Conservation (phyloP, 2,113 vertebrate genomes). For the Trichechus manatus region DNA sequence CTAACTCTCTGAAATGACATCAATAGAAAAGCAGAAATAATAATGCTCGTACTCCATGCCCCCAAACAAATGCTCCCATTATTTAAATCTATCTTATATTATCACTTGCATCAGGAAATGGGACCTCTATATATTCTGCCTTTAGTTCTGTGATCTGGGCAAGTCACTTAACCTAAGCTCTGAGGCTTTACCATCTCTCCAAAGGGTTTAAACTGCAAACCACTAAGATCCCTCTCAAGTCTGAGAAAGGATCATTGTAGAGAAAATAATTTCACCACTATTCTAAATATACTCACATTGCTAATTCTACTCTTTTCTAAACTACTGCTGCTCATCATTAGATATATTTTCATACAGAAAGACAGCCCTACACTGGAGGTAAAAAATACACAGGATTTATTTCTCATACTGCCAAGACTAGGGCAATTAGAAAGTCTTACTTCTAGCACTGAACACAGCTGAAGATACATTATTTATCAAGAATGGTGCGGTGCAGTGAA, state of each 20-base stretch:
- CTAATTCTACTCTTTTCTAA: not conserved
- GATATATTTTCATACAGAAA: not conserved
- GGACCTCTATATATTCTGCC: not conserved
- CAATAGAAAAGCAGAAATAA: constrained; percentile 16
- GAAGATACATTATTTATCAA: not conserved
- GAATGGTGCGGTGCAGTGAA: not conserved
- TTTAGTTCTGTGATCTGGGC: not conserved
- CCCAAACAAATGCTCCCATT: not conserved
- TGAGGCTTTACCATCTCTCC: not conserved
- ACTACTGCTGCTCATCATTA: not conserved
- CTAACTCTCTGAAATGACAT: constrained; percentile 30
- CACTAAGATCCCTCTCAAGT: not conserved
- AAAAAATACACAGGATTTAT: not conserved
- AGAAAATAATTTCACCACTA: constrained; percentile 13
- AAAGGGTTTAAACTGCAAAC: not conserved
- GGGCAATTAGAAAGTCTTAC: not conserved
- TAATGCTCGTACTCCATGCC: not conserved
- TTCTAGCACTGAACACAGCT: constrained; percentile 1
- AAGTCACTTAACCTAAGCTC: constrained; percentile 1
- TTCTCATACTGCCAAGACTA: not conserved
- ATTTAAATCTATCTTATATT: not conserved
- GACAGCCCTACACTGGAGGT: not conserved
- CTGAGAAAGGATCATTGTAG: not conserved
- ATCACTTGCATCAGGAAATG: not conserved
- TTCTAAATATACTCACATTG: not conserved